phyloP scores from a whole-genome alignment of 1,140 invertebrate species.

The Hyphantria cunea region DNA sequence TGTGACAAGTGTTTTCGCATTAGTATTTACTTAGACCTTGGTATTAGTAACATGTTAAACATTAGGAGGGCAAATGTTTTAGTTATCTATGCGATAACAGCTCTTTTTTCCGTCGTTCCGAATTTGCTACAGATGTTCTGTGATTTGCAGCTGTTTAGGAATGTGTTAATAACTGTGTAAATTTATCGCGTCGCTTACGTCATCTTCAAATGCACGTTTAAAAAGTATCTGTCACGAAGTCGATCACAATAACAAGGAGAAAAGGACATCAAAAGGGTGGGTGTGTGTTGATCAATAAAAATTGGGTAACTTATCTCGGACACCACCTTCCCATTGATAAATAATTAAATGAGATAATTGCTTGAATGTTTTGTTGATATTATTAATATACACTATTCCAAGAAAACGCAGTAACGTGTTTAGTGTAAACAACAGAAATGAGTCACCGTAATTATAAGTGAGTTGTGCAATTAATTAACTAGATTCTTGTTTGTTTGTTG shows the following conservation, averaged over 20 bases:
- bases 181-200: background rate
- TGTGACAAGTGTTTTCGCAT: conserved; percentile 23
- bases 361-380: background rate
- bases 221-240: conserved; percentile 1
- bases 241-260: background rate
- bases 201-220: no score
- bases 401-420: conserved; percentile 13
- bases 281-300: no score
- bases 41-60: conserved; percentile 36
- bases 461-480: background rate
- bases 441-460: conserved; percentile 2
- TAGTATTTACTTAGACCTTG: conserved; percentile 5
- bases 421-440: conserved; percentile 20
- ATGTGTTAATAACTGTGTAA: conserved; percentile 45
- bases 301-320: no score
- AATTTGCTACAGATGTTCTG: conserved; percentile 37
- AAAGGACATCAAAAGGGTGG: no score
- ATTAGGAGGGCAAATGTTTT: conserved; percentile 35
- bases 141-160: conserved; percentile 38
- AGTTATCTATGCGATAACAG: conserved; percentile 26
- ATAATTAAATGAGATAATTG: conserved; percentile 2
- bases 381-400: conserved; percentile 12
- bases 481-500: conserved; percentile 45
- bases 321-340: conserved; percentile 4
- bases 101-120: conserved; percentile 36